A percentile compares a stretch with the other conserved stretches of the same genome.
Conservation (phyloP, 2,888 invertebrate genomes). For the Trissonchulus sp. region DNA sequence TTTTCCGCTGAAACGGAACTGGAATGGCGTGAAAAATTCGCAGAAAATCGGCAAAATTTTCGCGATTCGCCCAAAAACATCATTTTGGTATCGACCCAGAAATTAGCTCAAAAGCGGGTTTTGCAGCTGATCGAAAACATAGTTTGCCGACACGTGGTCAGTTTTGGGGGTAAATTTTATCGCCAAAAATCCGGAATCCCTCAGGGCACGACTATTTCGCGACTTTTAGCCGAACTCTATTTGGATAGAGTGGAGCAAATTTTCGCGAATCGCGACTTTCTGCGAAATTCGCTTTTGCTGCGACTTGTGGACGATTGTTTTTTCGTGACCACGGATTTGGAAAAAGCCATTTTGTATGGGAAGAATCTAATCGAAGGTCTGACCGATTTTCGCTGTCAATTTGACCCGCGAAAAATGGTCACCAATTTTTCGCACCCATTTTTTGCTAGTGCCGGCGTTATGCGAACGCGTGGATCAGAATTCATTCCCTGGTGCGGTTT, state of each 20-base stretch:
- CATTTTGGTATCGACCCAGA: background rate
- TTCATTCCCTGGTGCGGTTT: background rate
- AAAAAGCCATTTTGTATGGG: background rate
- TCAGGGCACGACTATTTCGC: background rate
- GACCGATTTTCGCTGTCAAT: background rate
- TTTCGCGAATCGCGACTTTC: background rate
- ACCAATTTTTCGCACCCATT: background rate
- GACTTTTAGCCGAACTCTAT: background rate
- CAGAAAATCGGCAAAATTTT: background rate
- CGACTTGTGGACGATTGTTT: slow-evolving; percentile 15
- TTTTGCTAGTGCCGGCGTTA: background rate
- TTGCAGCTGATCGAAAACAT: background rate
- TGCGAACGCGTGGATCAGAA: background rate
- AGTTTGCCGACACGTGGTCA: background rate
- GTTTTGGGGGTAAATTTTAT: background rate
- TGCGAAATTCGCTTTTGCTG: background rate
- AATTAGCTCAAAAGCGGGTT: too few relatives aligned
- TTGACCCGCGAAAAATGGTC: background rate
- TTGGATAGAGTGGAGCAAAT: background rate
- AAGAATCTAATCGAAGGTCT: background rate
- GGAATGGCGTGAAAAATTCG: background rate
- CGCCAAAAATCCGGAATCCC: background rate
- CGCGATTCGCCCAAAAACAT: background rate
- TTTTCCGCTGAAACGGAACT: background rate
- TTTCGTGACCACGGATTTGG: background rate